Evolutionary conservation across 2,797 vertebrate species (phyloP).

Genomic region (Tangara arthus): DNA sequence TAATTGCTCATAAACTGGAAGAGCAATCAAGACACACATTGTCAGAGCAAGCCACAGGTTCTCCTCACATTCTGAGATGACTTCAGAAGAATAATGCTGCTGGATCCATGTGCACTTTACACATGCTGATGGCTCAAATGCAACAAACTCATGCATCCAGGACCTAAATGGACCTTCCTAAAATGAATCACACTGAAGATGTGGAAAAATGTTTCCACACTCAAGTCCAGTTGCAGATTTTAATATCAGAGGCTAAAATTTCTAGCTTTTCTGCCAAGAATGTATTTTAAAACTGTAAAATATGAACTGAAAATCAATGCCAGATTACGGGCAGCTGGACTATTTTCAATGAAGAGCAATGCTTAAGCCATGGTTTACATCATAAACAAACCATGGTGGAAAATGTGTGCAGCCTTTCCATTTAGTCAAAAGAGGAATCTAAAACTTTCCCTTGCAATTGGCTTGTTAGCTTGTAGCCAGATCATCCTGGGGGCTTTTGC

Average conservation of each 20-base stretch:
- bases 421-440: neutral
- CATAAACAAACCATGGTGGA: neutral
- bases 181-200: neutral
- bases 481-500: neutral
- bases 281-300: conserved; percentile 27
- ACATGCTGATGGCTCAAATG: neutral
- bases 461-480: neutral
- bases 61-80: neutral
- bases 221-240: neutral
- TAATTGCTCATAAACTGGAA: neutral
- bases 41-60: neutral
- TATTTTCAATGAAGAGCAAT: neutral
- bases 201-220: neutral
- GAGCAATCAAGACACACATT: neutral
- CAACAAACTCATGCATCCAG: neutral
- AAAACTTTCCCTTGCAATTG: neutral
- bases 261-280: conserved; percentile 1
- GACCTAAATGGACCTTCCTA: neutral
- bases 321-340: conserved; percentile 1
- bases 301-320: conserved; percentile 7
- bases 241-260: neutral
- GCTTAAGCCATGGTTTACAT: neutral
- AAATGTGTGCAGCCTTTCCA: neutral
- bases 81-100: neutral
- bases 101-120: neutral